Conservation (phyloP, 1,140 invertebrate genomes). For the Danaus plexippus region DNA sequence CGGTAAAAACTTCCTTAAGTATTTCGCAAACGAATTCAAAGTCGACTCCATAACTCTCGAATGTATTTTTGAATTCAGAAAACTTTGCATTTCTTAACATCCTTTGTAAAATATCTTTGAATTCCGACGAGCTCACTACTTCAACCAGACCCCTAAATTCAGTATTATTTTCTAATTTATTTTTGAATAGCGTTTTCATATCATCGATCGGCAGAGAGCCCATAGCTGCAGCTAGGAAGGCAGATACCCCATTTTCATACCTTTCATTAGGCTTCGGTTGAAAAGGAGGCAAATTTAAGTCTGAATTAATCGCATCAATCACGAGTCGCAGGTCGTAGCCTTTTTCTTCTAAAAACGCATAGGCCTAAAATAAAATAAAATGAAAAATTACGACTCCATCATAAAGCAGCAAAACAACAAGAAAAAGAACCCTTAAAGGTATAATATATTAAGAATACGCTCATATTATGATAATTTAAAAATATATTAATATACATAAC, state of each 20-base stretch:
- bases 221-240: conserved; percentile 26
- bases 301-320: conserved; percentile 24
- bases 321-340: conserved; percentile 27
- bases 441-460: too few relatives aligned
- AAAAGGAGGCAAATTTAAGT: conserved; percentile 27
- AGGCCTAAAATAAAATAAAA: conserved; percentile 25
- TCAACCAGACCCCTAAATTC: conserved; percentile 28
- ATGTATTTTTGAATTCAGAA: conserved; percentile 21
- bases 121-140: conserved; percentile 28
- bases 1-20: conserved; percentile 23
- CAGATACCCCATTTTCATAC: conserved; percentile 21
- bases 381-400: not conserved
- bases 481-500: not conserved
- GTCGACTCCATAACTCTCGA: conserved; percentile 32
- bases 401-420: too few relatives aligned
- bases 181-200: conserved; percentile 30
- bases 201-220: conserved; percentile 28
- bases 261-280: conserved; percentile 10
- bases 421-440: too few relatives aligned
- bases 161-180: conserved; percentile 26
- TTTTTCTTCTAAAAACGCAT: conserved; percentile 24
- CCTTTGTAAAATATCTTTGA: conserved; percentile 28
- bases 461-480: too few relatives aligned
- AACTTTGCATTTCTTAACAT: conserved; percentile 27
- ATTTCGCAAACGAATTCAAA: conserved; percentile 25